phyloP scores from a whole-genome alignment of 2,797 vertebrate species.

The Eidolon dupreanum region DNA sequence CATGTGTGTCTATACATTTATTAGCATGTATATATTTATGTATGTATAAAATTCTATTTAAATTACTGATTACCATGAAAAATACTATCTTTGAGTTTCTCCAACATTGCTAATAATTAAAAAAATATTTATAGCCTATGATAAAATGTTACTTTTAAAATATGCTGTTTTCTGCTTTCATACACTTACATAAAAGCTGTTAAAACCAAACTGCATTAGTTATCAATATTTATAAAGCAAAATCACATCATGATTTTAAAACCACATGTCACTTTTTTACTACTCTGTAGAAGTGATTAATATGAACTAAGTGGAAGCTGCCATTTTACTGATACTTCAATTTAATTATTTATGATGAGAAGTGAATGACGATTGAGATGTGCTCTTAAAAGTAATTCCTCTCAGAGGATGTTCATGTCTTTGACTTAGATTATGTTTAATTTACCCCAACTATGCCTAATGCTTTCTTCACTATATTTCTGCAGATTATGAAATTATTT shows the following conservation, averaged over 20 bases:
- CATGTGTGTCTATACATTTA: neutral
- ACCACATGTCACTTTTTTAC: slow-evolving; percentile 41
- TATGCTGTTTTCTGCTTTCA: slow-evolving; percentile 36
- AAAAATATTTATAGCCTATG: slow-evolving; percentile 54
- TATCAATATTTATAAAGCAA: slow-evolving; percentile 74
- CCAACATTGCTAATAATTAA: slow-evolving; percentile 47
- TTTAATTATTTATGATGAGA: slow-evolving; percentile 65
- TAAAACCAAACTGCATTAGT: slow-evolving; percentile 36
- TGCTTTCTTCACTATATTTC: slow-evolving; percentile 11
- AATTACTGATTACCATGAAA: neutral
- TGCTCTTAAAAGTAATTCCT: slow-evolving; percentile 51
- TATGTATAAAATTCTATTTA: neutral
- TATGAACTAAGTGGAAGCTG: slow-evolving; percentile 52
- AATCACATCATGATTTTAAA: slow-evolving; percentile 64
- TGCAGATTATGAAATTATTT: slow-evolving; percentile 47
- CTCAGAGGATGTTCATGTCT: neutral
- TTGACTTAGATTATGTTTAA: slow-evolving; percentile 50
- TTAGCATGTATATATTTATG: neutral
- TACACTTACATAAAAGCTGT: slow-evolving; percentile 57
- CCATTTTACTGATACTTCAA: slow-evolving; percentile 59
- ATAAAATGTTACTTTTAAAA: slow-evolving; percentile 57
- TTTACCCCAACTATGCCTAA: neutral
- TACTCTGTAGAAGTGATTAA: slow-evolving; percentile 62
- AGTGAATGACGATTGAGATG: slow-evolving; percentile 39
- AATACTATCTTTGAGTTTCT: slow-evolving; percentile 16